Evolutionary conservation across 2,797 vertebrate species (phyloP).

Genomic region (Peromyscus melanophrys): DNA sequence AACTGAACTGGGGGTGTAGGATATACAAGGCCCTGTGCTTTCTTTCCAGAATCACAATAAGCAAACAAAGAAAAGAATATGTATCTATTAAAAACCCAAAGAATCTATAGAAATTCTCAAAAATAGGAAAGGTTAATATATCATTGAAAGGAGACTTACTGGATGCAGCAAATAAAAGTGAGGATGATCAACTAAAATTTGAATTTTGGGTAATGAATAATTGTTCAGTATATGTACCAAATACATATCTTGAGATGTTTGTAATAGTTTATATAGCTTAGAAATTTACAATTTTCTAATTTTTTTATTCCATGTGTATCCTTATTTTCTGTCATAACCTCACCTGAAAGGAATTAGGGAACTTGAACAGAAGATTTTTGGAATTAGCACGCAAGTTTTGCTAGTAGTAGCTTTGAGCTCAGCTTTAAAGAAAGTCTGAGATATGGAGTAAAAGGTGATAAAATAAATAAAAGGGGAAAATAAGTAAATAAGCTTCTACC

Average conservation of each 20-base stretch:
- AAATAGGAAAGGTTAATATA: slow-evolving; percentile 53
- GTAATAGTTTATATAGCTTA: slow-evolving; percentile 26
- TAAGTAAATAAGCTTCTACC: not conserved
- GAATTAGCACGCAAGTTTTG: slow-evolving; percentile 38
- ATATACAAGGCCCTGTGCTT: not conserved
- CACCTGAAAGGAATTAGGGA: not conserved
- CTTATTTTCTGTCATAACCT: slow-evolving; percentile 1
- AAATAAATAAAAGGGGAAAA: slow-evolving; percentile 47
- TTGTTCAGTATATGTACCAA: slow-evolving; percentile 7
- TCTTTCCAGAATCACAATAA: not conserved
- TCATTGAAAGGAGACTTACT: not conserved
- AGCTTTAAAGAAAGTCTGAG: slow-evolving; percentile 5
- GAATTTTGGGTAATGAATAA: slow-evolving; percentile 40
- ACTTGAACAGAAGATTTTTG: slow-evolving; percentile 3
- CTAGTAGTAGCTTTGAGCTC: slow-evolving; percentile 20
- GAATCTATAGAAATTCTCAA: slow-evolving; percentile 48
- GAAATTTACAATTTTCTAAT: slow-evolving; percentile 13
- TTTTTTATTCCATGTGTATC: not conserved
- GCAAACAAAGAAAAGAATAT: not conserved
- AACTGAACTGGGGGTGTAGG: not conserved
- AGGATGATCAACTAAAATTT: not conserved
- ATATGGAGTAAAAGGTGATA: not conserved
- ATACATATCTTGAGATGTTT: not conserved
- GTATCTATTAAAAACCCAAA: slow-evolving; percentile 18
- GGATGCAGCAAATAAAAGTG: slow-evolving; percentile 52